Evolutionary conservation across 2,888 invertebrate genomes (phyloP), one percentile per base, ranked within the genome.

Genomic region (Meiosimyza platycephala): DNA sequence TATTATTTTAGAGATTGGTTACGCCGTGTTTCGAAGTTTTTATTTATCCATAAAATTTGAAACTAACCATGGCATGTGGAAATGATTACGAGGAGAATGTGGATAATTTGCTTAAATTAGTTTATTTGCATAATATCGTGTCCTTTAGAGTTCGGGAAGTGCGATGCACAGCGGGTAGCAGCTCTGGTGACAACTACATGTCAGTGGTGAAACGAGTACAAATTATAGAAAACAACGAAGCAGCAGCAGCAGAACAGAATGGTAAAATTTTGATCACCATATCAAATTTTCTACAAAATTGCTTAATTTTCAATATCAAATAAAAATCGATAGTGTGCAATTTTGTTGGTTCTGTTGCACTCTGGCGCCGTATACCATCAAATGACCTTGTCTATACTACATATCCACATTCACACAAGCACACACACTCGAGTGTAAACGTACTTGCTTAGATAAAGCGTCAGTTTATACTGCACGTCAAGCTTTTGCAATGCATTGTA

Each of bases 111-210:
- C 78, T 78, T 22, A 75, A 79, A 68, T 72, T 85, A 51, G 79
- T 85, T 59, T 72, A 74, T 50, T 68, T 71, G 15, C 79, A 74
- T 65, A 80, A 79, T 67, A 71, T 84, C 67, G 78, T 82, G 59
- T 79, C 79, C 72, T 85, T 85, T 74, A 76, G 73, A 65, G 80
- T 84, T 64, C 47, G 64, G 16, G 79, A 80, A 22, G 80, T 77
- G 47, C 76, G 76, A 40, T 84, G 83, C 77, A 79, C 76, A 65
- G 80, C 85, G 47, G 86, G 86, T 66, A 85, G 85, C 75, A 83
- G 81, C 78, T 81, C 81, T 64, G 86, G 86, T 63, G 86, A 87
- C 76, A 87, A 87, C 76, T 87, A 86, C 70, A 87, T 87, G 86
- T 86, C 86, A 16, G 81, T 85, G 67, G 85, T 87, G 33, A 86